Conservation (phyloP, 2,888 invertebrate genomes). For the Biston betularia region DNA sequence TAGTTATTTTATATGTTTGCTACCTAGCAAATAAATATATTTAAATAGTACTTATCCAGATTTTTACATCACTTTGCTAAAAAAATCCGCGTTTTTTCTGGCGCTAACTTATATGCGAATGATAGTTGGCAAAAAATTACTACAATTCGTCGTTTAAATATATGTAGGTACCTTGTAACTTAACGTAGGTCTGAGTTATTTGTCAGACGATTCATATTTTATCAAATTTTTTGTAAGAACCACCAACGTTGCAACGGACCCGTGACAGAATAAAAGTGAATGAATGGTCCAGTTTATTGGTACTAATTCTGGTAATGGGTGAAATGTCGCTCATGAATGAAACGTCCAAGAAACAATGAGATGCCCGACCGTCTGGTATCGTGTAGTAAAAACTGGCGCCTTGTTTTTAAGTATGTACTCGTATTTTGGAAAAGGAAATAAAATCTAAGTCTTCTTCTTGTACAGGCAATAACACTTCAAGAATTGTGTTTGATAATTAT, state of each 20-base stretch:
- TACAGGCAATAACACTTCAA: not conserved
- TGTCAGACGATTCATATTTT: not conserved
- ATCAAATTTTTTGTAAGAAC: constrained; percentile 13
- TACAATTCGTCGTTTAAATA: too few relatives aligned
- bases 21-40: too few relatives aligned
- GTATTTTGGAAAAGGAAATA: not conserved
- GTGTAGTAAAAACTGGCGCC: constrained; percentile 61
- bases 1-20: too few relatives aligned
- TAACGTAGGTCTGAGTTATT: not conserved
- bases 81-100: too few relatives aligned
- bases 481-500: too few relatives aligned
- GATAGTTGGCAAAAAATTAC: too few relatives aligned
- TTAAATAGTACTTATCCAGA: too few relatives aligned
- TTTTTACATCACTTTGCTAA: too few relatives aligned
- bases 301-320: constrained; percentile 66
- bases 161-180: too few relatives aligned
- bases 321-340: constrained; percentile 64
- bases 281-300: constrained; percentile 73
- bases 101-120: too few relatives aligned
- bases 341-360: constrained; percentile 61
- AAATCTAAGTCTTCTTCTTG: not conserved
- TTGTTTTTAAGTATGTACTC: constrained; percentile 18
- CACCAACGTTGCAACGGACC: constrained; percentile 37
- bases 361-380: constrained; percentile 44
- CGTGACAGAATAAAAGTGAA: constrained; percentile 17